phyloP scores from a whole-genome alignment of 2,888 invertebrate genomes.

The Hirtodrosophila trivittata region DNA sequence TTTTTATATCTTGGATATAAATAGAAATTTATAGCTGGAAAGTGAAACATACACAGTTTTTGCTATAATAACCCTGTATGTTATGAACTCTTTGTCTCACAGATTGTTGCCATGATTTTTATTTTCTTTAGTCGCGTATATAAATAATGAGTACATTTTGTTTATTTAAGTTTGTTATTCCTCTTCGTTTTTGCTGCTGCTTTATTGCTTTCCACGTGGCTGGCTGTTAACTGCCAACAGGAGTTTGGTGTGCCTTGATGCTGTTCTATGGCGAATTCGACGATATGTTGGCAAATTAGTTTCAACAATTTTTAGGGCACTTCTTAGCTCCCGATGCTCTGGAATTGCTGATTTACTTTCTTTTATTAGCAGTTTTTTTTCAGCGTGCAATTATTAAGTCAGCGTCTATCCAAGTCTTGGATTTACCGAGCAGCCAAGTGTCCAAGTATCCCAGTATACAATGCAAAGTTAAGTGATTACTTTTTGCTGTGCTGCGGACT shows the following conservation, averaged over 20 bases:
- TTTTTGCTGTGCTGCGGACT: constrained; percentile 53
- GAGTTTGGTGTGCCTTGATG: constrained; percentile 25
- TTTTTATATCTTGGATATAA: background rate
- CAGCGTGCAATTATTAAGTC: constrained; percentile 71
- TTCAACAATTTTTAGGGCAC: constrained; percentile 53
- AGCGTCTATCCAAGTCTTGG: constrained; percentile 24
- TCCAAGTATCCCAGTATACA: constrained; percentile 26
- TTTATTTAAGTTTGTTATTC: constrained; percentile 76
- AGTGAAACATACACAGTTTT: no score
- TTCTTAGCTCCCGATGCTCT: constrained; percentile 9
- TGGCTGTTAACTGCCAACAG: constrained; percentile 42
- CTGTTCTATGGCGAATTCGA: constrained; percentile 44
- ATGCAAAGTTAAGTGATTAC: constrained; percentile 77
- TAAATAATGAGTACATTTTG: constrained; percentile 79
- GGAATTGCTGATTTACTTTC: constrained; percentile 21
- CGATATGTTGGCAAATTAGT: constrained; percentile 75
- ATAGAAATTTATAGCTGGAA: no score
- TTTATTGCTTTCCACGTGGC: constrained; percentile 78
- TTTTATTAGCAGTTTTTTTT: constrained; percentile 33
- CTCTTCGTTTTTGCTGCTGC: constrained; percentile 49
- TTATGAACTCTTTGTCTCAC: constrained; percentile 43
- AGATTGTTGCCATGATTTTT: constrained; percentile 62
- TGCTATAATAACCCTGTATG: constrained; percentile 53
- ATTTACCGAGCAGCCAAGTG: constrained; percentile 17
- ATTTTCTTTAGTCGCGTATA: constrained; percentile 59